Evolutionary conservation across 2,888 invertebrate species (phyloP), one percentile per base, ranked within the genome.

Genomic region (Mythimna lalbum): DNA sequence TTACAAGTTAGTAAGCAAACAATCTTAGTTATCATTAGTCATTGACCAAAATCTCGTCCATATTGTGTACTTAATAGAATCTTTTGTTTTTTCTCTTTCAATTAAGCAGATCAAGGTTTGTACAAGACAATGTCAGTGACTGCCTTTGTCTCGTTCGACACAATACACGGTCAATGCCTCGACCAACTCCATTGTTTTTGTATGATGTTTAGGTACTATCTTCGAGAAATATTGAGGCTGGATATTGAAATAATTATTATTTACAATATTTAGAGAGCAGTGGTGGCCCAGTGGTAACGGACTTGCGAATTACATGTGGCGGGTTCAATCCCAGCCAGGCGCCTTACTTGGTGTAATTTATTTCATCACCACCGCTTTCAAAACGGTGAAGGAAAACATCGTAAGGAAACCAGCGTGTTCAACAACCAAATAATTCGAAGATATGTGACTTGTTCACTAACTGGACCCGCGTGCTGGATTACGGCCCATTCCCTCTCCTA

Each of bases 101-200:
- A 27, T 2, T 1, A 31, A 69, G 1, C 55, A 56, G 50, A 57
- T 27, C 50, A 68, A 76, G 60, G 56, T 21, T 63, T 31, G 4
- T 70, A n/a, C 60, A 62, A 71, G 64, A n/a, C 61, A 62, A 52
- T 59, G 81, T 62, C 56, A 10, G 12, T 47, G 63, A 7, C 61
- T 23, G 14, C 5, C 71, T 19, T 66, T 66, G 66, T 66, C n/a
- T 21, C 39, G 31, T 52, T 19, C 47, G 53, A 50, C 27, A 63
- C 70, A 80, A 76, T 63, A 12, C 33, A 19, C 49, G 53, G 55
- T 76, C 81, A 78, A 76, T 66, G 52, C 10, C 63, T 23, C 27
- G 14, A 14, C 12, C 23, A 27, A 65, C 39, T 43, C 52, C 31
- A 60, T 63, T 60, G 62, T 61, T 63, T 53, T 47, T 49, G 31